Evolutionary conservation across 2,797 vertebrate genomes (phyloP), one percentile per base, ranked within the genome.

Genomic region (Sebastes miniatus): DNA sequence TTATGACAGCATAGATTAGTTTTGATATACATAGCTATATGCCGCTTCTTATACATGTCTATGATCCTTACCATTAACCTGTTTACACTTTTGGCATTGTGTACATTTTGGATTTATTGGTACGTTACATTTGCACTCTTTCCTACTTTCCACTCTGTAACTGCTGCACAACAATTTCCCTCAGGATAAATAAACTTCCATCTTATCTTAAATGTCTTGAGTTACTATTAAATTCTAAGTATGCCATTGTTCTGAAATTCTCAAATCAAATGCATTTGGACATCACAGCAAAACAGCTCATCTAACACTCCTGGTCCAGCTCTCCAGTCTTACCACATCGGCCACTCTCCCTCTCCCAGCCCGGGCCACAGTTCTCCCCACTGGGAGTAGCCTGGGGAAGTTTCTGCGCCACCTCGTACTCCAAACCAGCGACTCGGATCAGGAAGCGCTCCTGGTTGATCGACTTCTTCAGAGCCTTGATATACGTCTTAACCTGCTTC

Each of bases 371-470:
- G 92, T 95, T 94, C 67, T 94, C 94, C 16, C 79, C 93, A 56
- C 43, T 10, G 9, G 91, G 83, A 62, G 83, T n/a, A 8, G 84
- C 83, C 71, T 95, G 90, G 13, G 96, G 94, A 16, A 97, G 95
- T 84, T 98, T 99, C 86, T 97, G 97, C 0, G 98, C 97, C 81
- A 99, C 96, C 86, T 99, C 97, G 2, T 99, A 99, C 81, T 99
- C 98, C 78, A 98, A 94, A 66, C 97, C 98, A 0, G 98, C 97
- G 8, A 99, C 96, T 64, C 97, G 96, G 71, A 99, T 97, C 88
- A 99, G 95, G 93, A 99, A 99, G 52, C 98, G 96, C 88, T 99
- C 98, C 95, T 99, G 98, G 93, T 99, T 99, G 90, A 99, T 99
- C 91, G 98, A 99, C 83, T 99, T 99, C 83, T 97, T 98, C 90